Conservation (phyloP, 2,797 vertebrate species). For the Anas bahamensis region DNA sequence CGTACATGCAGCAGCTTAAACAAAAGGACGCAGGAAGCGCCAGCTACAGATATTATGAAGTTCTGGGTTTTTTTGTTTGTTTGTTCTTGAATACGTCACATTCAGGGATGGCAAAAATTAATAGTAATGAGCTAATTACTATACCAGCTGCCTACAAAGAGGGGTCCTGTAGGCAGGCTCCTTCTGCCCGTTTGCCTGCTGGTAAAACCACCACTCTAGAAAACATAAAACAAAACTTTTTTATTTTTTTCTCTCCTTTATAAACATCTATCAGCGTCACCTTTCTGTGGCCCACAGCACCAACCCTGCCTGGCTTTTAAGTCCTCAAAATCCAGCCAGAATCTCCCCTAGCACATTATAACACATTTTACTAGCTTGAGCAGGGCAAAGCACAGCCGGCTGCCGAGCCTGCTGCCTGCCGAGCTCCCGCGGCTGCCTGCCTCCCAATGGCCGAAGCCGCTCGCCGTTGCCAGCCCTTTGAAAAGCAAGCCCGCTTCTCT, state of each 20-base stretch:
- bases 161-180: slow-evolving; percentile 70
- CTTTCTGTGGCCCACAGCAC: slow-evolving; percentile 61
- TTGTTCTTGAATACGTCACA: slow-evolving; percentile 44
- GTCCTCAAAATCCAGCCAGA: slow-evolving; percentile 56
- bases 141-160: slow-evolving; percentile 74
- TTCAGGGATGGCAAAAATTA: slow-evolving; percentile 75
- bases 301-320: slow-evolving; percentile 58
- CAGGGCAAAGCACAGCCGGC: slow-evolving; percentile 41
- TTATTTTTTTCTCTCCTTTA: not conserved
- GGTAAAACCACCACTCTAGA: slow-evolving; percentile 61
- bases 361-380: slow-evolving; percentile 69
- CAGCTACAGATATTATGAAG: not conserved
- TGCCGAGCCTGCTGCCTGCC: slow-evolving; percentile 34
- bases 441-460: slow-evolving; percentile 37
- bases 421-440: slow-evolving; percentile 60
- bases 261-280: slow-evolving; percentile 58
- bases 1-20: slow-evolving; percentile 9
- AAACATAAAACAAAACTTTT: slow-evolving; percentile 62
- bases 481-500: slow-evolving; percentile 72
- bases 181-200: slow-evolving; percentile 65
- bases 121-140: slow-evolving; percentile 78
- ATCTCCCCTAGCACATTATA: slow-evolving; percentile 63
- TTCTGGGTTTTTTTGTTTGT: not conserved
- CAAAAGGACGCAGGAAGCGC: slow-evolving; percentile 16
- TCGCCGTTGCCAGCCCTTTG: slow-evolving; percentile 67